Conservation (phyloP, 1,140 invertebrate species). For the Drosophila sucinea region DNA sequence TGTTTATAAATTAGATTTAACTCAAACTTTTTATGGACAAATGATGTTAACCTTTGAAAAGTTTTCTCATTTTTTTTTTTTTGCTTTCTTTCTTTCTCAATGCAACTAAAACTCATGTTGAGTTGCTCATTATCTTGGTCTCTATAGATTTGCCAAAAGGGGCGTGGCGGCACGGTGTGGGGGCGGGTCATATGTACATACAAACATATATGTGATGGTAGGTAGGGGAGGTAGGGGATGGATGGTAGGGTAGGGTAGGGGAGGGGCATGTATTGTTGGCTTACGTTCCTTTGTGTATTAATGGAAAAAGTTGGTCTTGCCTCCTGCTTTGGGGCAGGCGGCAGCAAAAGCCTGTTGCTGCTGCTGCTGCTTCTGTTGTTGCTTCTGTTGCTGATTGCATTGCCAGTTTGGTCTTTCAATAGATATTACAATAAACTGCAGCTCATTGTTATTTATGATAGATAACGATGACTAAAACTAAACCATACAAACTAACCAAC, state of each 20-base stretch:
- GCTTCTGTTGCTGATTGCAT: conserved; percentile 50
- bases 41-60: conserved; percentile 7
- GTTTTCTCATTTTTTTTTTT: background rate
- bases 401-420: conserved; percentile 45
- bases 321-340: background rate
- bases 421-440: conserved; percentile 56
- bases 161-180: background rate
- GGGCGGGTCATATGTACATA: background rate
- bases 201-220: background rate
- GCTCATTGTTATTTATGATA: conserved; percentile 46
- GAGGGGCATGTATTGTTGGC: conserved; percentile 19
- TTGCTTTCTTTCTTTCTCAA: background rate
- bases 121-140: conserved; percentile 49
- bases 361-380: conserved; percentile 40
- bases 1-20: background rate
- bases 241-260: too few species aligned
- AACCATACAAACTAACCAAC: background rate
- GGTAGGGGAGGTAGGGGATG: too few species aligned
- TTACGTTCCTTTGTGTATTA: conserved; percentile 50
- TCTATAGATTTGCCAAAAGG: conserved; percentile 1
- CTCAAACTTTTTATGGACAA: background rate
- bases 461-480: conserved; percentile 18
- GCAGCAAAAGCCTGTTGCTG: conserved; percentile 36
- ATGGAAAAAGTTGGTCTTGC: conserved; percentile 63
- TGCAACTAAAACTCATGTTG: conserved; percentile 37